Conservation (phyloP, 2,113 vertebrate species). For the Zosterops hypoxanthus region DNA sequence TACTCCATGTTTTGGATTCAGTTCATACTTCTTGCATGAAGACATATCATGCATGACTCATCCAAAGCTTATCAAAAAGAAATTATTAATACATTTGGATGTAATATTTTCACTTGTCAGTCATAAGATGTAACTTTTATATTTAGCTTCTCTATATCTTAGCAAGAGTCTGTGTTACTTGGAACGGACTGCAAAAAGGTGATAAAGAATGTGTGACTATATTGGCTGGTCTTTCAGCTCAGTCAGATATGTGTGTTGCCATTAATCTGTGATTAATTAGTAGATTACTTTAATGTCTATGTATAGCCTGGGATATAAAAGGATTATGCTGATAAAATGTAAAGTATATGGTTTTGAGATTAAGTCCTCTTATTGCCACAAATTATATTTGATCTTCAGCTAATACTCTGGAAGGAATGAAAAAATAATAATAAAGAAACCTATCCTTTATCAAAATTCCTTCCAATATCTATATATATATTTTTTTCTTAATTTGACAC, state of each 20-base stretch:
- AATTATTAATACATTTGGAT: neutral
- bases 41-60: neutral
- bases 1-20: neutral
- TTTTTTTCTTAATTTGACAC: neutral
- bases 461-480: neutral
- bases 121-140: neutral
- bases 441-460: neutral
- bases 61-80: neutral
- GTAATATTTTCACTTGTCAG: neutral
- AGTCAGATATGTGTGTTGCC: neutral
- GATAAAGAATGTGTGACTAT: neutral
- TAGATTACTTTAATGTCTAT: conserved; percentile 32
- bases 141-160: neutral
- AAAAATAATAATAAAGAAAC: neutral
- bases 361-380: neutral
- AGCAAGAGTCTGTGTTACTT: neutral
- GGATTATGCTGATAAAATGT: neutral
- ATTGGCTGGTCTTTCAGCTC: neutral
- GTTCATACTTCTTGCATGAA: neutral
- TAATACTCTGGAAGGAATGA: neutral
- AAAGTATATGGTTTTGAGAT: neutral
- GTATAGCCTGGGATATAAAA: conserved; percentile 18
- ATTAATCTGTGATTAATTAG: conserved; percentile 42
- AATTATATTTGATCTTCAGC: neutral
- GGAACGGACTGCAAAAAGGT: neutral